Base-by-base conservation (phyloP, 2,797 vertebrate genomes). In the Salarias fasciatus region DNA sequence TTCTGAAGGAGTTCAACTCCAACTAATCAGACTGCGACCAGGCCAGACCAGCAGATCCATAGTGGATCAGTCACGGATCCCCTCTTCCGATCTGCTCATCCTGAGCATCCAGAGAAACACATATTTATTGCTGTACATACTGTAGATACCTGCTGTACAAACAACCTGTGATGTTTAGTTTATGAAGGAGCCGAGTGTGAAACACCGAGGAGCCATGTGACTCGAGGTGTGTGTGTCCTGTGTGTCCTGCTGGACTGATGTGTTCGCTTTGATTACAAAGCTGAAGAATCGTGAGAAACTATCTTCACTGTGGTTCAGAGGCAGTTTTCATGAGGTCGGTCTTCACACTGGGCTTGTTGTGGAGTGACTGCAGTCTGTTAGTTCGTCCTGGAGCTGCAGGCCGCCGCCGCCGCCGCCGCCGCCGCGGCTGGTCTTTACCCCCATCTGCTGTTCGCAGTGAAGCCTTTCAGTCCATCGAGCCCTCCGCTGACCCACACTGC, bases 81-180 rank as follows among this genome's bases (percentile, higher is more conserved):
- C 29, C 48, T 61, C 54, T 48, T 73, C 56, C 35, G 42, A n/a
- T 53, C 53, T 52, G 56, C 30, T 56, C 35, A 46, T 52, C 36
- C 57, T 43, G 56, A 72, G 60, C 54, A 67, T 69, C 53, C 59
- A 79, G 41, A 67, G 8, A 59, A 37, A 64, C 48, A 40, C 60
- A 11, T 89, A 88, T 89, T 89, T 88, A 89, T 89, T 88, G 5
- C 59, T 89, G 85, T 87, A 82, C 1, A 87, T 87, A 79, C 14
- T 89, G 80, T 87, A 72, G 10, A 77, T n/a, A 69, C 66, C 31
- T 69, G 43, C 41, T 86, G 65, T 85, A 67, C 65, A 84, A 66
- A n/a, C 7, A 47, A 30, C 42, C 31, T 69, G 59, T 38, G 44
- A 62, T 68, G 69, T 68, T 49, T 64, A 53, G 58, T 63, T 73